A percentile compares a stretch with the other conserved stretches of the same genome.
phyloP scores from a whole-genome alignment of 2,888 invertebrate species.

The Osmoderma eremita region DNA sequence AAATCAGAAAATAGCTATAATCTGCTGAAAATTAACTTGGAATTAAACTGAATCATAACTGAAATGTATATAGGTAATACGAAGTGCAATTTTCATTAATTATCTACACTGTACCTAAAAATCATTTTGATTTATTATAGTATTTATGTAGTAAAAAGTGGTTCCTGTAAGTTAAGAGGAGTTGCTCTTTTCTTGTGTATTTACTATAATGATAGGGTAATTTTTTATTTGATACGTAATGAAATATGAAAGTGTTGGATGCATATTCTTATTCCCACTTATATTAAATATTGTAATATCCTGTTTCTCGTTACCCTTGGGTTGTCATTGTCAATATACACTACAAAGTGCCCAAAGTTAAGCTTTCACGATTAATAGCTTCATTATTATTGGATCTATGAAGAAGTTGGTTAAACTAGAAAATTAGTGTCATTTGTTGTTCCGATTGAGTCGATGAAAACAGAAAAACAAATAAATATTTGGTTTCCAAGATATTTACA shows the following conservation, averaged over 20 bases:
- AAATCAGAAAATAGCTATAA: slow-evolving; percentile 24
- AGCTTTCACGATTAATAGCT: too few relatives aligned
- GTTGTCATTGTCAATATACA: too few relatives aligned
- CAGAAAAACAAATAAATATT: too few relatives aligned
- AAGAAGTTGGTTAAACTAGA: too few relatives aligned
- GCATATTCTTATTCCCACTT: slow-evolving; percentile 32
- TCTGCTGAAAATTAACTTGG: slow-evolving; percentile 32
- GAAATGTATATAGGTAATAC: slow-evolving; percentile 7
- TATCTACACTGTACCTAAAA: slow-evolving; percentile 7
- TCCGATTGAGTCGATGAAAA: too few relatives aligned
- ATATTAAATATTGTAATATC: slow-evolving; percentile 26
- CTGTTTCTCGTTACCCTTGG: not conserved
- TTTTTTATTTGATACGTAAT: slow-evolving; percentile 2
- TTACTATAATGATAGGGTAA: slow-evolving; percentile 37
- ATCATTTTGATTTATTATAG: slow-evolving; percentile 16
- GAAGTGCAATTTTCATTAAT: slow-evolving; percentile 9
- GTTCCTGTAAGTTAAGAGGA: not conserved
- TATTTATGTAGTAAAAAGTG: not conserved
- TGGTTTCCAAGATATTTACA: too few relatives aligned
- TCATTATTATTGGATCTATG: too few relatives aligned
- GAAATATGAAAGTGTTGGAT: slow-evolving; percentile 30
- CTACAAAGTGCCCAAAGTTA: too few relatives aligned
- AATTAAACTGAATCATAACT: slow-evolving; percentile 39
- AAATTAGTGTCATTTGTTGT: too few relatives aligned
- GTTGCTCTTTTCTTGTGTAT: slow-evolving; percentile 16